Base-by-base conservation (phyloP, 2,888 invertebrate genomes). In the Mesochorus sp. region DNA sequence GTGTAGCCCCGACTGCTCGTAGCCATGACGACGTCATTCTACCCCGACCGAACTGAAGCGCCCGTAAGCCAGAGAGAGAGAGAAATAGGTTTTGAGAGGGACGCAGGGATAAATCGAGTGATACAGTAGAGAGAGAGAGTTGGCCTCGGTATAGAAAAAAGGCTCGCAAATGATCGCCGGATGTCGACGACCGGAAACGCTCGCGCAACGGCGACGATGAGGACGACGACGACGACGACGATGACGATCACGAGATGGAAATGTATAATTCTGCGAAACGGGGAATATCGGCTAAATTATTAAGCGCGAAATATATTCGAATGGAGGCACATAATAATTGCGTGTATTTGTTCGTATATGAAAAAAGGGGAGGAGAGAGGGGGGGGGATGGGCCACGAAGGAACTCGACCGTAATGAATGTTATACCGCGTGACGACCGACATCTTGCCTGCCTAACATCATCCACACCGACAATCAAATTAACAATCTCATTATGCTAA, bases 1-100 rank as follows among this genome's bases (percentile, higher is more conserved):
- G 88, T 86, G 87, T 86, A 82, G 79, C 84, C 87, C 28, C 42
- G 37, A 47, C 42, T 10, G 49, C 53, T 39, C 61, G 87, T 89
- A 80, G 72, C 88, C 88, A 88, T 88, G 88, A 81, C 85, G 80
- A 89, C 89, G 67, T 82, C 83, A 80, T 86, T 85, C 82, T 75
- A 83, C 85, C 85, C 84, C 82, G 83, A 80, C 82, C 81, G 79
- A 64, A 44, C 31, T 21, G 37, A 67, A 72, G 47, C 55, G 10
- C 17, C 26, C 49, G 84, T 82, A 82, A 83, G 74, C 77, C 79
- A 78, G 57, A 57, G 66, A 67, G 68, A 57, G 64, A 62, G 67
- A 55, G 39, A 39, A 17, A 70, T 31, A 47, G 17, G 39, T 10
- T 19, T 31, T 6, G 55, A 47, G 19, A 55, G 19, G 39, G 61